These are phyloP conservation scores for Drosophila maculinotata DNA, from an alignment of 2,888 invertebrate species.

Conservation along the genomic window DNA sequence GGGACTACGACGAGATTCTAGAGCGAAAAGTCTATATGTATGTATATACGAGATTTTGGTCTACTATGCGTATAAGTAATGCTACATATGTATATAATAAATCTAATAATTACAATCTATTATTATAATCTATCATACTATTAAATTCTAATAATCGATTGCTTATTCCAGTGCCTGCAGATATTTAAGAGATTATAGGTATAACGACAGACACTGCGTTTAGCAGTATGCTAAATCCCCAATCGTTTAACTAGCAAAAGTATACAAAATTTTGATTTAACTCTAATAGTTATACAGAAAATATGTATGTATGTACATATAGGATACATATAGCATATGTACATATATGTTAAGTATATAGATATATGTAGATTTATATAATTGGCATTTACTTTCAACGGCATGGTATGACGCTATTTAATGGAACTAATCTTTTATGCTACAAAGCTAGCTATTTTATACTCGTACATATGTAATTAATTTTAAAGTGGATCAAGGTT, in stretches of 20 bases:
- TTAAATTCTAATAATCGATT: slow-evolving; percentile 14
- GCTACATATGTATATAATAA: slow-evolving; percentile 14
- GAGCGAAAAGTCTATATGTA: slow-evolving; percentile 14
- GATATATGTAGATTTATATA: slow-evolving; percentile 1
- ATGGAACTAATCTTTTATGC: slow-evolving; percentile 36
- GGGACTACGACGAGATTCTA: slow-evolving; percentile 25
- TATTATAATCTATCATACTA: slow-evolving; percentile 23
- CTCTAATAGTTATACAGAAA: slow-evolving; percentile 11
- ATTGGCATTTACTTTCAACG: slow-evolving; percentile 13
- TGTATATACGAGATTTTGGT: slow-evolving; percentile 7
- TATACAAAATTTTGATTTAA: slow-evolving; percentile 19
- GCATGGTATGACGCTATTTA: slow-evolving; percentile 27
- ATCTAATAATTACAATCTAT: slow-evolving; percentile 23
- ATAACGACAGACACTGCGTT: slow-evolving; percentile 10
- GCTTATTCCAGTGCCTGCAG: slow-evolving; percentile 21
- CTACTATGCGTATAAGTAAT: slow-evolving; percentile 11
- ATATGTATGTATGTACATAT: slow-evolving; percentile 1
- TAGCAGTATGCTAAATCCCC: background rate
- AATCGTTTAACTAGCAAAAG: slow-evolving; percentile 11
- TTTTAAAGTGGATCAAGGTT: slow-evolving; percentile 4
- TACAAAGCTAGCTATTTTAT: slow-evolving; percentile 34
- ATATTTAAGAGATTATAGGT: background rate
- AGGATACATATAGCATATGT: slow-evolving; percentile 16
- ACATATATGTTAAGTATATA: slow-evolving; percentile 7
- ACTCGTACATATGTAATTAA: slow-evolving; percentile 25